Evolutionary conservation across 2,113 vertebrate species (phyloP), one percentile per base, ranked within the genome.

Genomic region (Chionodraco myersi): DNA sequence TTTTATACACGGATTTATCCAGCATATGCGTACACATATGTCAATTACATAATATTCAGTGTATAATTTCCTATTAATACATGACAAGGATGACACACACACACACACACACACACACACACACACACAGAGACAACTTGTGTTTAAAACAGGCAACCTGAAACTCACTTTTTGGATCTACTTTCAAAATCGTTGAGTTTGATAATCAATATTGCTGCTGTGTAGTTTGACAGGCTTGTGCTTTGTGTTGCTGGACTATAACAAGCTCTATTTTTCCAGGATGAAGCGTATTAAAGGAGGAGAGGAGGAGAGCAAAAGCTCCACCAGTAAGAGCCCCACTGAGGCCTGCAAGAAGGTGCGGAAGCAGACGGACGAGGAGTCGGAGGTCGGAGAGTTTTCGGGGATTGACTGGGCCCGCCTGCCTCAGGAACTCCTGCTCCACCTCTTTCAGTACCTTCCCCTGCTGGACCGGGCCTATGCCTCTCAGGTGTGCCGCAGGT

Each of bases 401-500:
- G 86, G 60, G 86, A 88, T 71, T 26, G 93, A 96, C 62, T 99
- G 98, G 98, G 94, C 94, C 0, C 95, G 93, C 68, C 92, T 99
- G 14, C 96, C 98, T 45, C 97, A 96, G 86, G 97, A 99, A 80
- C 95, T 99, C 16, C 93, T 99, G 80, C 95, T 99, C 9, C 97
- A 98, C 63, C 87, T 99, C 45, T 98, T 99, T 76, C 97, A 98
- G 93, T 97, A 97, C 89, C 91, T 99, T 72, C 97, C 97, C 0
- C 96, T 99, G 73, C 93, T 99, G 83, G 97, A 99, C 78, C 96
- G 97, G 64, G 97, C 97, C 26, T 97, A 95, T 23, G 98, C 98
- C 11, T 98, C 97, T 0, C 97, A 98, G 92, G 98, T 99, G 67
- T 99, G 97, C 84, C 96, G 95, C 2, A 93, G 86, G 64, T 99